These are phyloP conservation scores for Sinella curviseta DNA, from an alignment of 1,140 invertebrate species.

Conservation along the genomic window DNA sequence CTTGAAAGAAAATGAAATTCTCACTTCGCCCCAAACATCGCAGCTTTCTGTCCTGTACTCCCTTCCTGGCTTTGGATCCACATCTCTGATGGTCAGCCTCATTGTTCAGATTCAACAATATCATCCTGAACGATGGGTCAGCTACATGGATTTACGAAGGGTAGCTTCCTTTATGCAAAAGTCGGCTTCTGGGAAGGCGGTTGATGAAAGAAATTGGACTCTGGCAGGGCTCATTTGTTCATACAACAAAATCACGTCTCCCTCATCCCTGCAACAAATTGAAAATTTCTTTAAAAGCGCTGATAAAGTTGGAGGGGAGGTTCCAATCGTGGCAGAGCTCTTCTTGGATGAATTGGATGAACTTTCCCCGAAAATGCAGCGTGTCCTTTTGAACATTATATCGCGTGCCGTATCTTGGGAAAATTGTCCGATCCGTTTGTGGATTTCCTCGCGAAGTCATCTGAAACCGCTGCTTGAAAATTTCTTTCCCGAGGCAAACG, in stretches of 20 bases:
- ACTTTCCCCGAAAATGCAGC: neutral
- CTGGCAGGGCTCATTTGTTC: neutral
- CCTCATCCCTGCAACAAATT: neutral
- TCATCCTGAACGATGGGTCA: neutral
- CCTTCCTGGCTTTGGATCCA: neutral
- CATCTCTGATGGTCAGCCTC: neutral
- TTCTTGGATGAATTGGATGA: neutral
- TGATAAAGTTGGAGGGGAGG: too few species aligned
- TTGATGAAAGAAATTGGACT: neutral
- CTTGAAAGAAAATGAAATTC: neutral
- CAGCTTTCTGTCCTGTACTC: neutral
- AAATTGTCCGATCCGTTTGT: neutral
- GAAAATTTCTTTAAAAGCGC: neutral
- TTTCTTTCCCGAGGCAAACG: neutral
- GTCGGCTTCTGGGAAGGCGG: too few species aligned
- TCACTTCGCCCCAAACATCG: neutral
- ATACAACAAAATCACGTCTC: neutral
- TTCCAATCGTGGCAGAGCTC: neutral
- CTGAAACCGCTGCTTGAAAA: neutral
- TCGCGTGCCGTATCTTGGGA: neutral
- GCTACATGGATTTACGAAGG: neutral
- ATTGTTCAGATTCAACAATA: neutral
- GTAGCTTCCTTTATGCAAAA: neutral
- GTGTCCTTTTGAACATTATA: neutral
- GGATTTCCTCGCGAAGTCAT: neutral